Percentiles rank a stretch among this genome's conserved stretches.
Evolutionary conservation across 2,797 vertebrate species (phyloP).

Genomic region (Prunella strophiata): DNA sequence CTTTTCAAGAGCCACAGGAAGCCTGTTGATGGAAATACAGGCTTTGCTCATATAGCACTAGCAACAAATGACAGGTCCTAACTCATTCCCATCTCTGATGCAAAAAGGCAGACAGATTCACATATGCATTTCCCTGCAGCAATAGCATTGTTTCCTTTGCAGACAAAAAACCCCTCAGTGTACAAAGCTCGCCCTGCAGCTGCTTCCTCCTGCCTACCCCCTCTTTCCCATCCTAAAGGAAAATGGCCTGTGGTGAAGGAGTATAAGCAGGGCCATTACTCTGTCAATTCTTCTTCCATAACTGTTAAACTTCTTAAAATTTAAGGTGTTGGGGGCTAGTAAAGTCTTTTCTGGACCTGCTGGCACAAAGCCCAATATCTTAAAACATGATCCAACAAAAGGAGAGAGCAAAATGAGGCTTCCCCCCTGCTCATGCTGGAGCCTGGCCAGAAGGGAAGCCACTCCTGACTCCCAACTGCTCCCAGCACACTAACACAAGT

Average conservation of each 20-base stretch:
- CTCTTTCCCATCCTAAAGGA: not conserved
- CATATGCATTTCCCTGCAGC: not conserved
- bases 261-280: not conserved
- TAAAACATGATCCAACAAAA: not conserved
- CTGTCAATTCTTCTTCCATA: not conserved
- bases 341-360: not conserved
- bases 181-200: not conserved
- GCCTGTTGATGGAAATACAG: not conserved
- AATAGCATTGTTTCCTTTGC: not conserved
- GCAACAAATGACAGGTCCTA: not conserved
- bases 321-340: not conserved
- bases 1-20: not conserved
- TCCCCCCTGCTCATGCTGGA: rapidly evolving
- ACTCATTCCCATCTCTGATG: not conserved
- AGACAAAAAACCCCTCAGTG: not conserved
- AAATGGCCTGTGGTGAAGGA: not conserved
- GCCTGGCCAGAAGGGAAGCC: not conserved
- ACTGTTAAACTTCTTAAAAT: not conserved
- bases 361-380: not conserved
- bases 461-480: not conserved
- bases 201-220: constrained; percentile 32
- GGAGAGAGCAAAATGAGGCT: rapidly evolving
- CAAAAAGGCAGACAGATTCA: not conserved
- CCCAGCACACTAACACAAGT: rapidly evolving
- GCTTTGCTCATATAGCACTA: not conserved